These are phyloP conservation scores for Coccyzus lansbergi DNA, from an alignment of 2,797 vertebrate species.

Conservation along the genomic window DNA sequence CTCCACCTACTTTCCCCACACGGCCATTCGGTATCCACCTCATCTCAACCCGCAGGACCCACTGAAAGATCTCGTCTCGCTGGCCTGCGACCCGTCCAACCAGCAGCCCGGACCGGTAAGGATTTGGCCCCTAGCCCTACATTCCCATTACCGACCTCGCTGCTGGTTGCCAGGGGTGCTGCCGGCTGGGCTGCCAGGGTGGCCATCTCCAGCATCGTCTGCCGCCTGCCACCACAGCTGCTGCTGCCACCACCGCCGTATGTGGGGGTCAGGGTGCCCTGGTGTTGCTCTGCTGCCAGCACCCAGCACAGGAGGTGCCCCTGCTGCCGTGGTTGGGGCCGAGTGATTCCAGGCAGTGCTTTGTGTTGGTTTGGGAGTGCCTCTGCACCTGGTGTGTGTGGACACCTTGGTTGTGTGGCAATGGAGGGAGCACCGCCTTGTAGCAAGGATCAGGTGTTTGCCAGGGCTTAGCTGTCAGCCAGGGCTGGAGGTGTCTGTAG, in stretches of 20 bases:
- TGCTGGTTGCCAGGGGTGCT: neutral
- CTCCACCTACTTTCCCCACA: constrained; percentile 92
- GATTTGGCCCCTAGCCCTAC: neutral
- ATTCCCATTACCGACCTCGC: neutral
- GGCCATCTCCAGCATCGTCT: neutral
- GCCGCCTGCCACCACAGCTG: neutral
- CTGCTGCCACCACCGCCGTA: neutral
- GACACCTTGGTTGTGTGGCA: accelerated
- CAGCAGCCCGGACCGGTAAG: constrained; percentile 93
- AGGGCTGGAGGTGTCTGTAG: neutral
- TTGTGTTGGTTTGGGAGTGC: neutral
- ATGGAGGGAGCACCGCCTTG: neutral
- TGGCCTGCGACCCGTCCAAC: constrained; percentile 95
- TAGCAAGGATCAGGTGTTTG: accelerated
- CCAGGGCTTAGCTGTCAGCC: neutral
- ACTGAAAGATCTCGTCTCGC: constrained; percentile 93
- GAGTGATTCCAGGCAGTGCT: neutral
- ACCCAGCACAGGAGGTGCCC: neutral
- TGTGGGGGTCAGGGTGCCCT: neutral
- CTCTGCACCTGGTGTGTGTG: neutral
- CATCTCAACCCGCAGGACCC: constrained; percentile 95
- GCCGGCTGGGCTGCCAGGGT: neutral
- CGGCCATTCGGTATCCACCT: constrained; percentile 94
- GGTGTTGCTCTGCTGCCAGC: accelerated
- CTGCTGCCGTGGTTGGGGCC: accelerated